Evolutionary conservation across 2,888 invertebrate species (phyloP).

Genomic region (Apodemia zela): DNA sequence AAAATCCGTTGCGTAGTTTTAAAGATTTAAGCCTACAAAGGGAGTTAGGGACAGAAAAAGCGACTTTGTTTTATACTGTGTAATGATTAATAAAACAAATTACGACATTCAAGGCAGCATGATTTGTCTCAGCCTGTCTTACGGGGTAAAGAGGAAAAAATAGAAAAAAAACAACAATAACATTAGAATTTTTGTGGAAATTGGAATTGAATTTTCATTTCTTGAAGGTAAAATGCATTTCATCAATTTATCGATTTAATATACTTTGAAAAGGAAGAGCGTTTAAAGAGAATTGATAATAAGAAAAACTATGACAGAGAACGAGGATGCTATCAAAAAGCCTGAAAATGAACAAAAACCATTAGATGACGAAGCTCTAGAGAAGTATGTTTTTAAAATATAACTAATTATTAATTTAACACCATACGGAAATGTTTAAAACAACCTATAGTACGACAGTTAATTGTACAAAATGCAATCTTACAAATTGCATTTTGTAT

Average conservation of each 20-base stretch:
- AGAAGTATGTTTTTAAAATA: slow-evolving; percentile 53
- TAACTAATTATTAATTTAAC: neutral
- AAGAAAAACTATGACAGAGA: slow-evolving; percentile 72
- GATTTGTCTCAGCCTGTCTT: too few relatives aligned
- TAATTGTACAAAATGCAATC: too few relatives aligned
- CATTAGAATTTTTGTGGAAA: neutral
- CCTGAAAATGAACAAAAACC: slow-evolving; percentile 55
- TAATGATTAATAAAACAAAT: too few relatives aligned
- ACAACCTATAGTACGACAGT: too few relatives aligned
- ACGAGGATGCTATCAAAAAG: slow-evolving; percentile 65
- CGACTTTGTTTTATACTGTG: too few relatives aligned
- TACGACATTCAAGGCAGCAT: neutral
- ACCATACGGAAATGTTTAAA: neutral
- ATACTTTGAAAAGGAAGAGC: neutral
- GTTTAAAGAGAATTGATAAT: slow-evolving; percentile 24
- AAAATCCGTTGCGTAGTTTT: too few relatives aligned
- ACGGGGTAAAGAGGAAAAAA: neutral
- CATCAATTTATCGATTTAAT: slow-evolving; percentile 9
- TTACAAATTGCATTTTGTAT: too few relatives aligned
- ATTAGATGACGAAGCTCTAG: slow-evolving; percentile 71
- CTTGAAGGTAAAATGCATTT: slow-evolving; percentile 14
- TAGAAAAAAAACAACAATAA: neutral
- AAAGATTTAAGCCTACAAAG: too few relatives aligned
- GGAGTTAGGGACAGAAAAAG: too few relatives aligned
- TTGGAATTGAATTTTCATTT: slow-evolving; percentile 2